Evolutionary conservation across 1,140 invertebrate species (phyloP), one percentile per base, ranked within the genome.

Genomic region (Drosophila nebulosa): DNA sequence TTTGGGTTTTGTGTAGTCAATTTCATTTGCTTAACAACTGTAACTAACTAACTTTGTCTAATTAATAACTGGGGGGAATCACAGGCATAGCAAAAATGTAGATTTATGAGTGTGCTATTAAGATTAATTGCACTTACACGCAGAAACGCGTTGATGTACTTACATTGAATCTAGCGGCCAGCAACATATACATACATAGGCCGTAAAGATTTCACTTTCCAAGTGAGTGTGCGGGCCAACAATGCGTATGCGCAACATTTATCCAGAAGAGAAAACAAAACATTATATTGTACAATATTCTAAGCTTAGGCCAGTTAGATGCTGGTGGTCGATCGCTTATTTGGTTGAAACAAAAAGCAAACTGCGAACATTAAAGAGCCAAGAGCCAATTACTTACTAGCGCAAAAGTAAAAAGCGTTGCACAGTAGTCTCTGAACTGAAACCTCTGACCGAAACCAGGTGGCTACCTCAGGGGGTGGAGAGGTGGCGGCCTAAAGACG

Each of bases 21-120:
- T 59, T 50, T 56, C 53, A 53, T 46, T 36, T 73, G 69, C 7
- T 59, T 36, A 67, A 50, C 74, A 74, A 79, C 58, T 83, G 79
- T 85, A 85, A 85, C 75, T 69, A 84, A 79, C 57, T 64, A 73
- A 55, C 62, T 64, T 42, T 55, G 36, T 14, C 62, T 79, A 76
- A 79, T 84, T 79, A 76, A 76, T 66, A 68, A 30, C 24, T 59
- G 50, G 30, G 3, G 2, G 30, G 9, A 12, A 6, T 26, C 1
- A 3, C 24, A 24, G 22, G 12, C 22, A 27, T 16, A 16, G 39
- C 2, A 7, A 16, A 67, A 76, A 64, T 58, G 46, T 39, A 36
- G 62, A 59, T 63, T 76, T 64, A 64, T 80, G 78, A 53, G 16
- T 27, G 35, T 30, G 74, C 27, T 61, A 79, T 79, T 68, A 80